Conservation (phyloP, 2,888 invertebrate species). For the Druceiella hillmani region DNA sequence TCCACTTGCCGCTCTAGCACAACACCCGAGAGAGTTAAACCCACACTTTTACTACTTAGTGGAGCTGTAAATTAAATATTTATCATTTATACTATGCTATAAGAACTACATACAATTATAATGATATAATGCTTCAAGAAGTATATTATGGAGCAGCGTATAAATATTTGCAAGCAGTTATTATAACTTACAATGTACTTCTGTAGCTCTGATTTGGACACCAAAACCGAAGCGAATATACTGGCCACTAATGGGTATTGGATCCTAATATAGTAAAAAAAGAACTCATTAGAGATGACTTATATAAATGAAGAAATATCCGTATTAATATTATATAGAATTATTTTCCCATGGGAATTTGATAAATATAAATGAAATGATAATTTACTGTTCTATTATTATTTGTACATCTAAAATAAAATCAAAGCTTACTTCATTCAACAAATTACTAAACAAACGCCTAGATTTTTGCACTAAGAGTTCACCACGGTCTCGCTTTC, state of each 20-base stretch:
- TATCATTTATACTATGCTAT: background rate
- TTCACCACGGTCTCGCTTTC: constrained; percentile 41
- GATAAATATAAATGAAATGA: too few relatives aligned
- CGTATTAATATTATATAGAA: too few relatives aligned
- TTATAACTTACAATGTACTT: too few relatives aligned
- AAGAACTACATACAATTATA: background rate
- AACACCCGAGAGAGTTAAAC: constrained; percentile 41
- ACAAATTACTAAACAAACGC: constrained; percentile 41
- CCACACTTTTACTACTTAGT: constrained; percentile 30
- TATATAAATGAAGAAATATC: too few relatives aligned
- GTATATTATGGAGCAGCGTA: too few relatives aligned
- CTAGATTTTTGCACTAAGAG: constrained; percentile 42
- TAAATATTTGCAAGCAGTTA: too few relatives aligned
- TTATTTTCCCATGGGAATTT: too few relatives aligned
- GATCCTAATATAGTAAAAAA: constrained; percentile 32
- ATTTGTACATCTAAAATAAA: background rate
- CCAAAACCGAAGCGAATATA: constrained; percentile 21
- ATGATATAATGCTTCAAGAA: constrained; percentile 11
- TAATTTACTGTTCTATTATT: background rate
- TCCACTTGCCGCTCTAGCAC: constrained; percentile 43
- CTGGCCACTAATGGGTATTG: constrained; percentile 35
- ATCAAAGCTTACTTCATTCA: constrained; percentile 36
- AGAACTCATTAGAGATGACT: too few relatives aligned
- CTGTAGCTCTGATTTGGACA: constrained; percentile 22
- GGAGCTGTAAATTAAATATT: constrained; percentile 30